Evolutionary conservation across 2,113 vertebrate genomes (phyloP), one percentile per base, ranked within the genome.

Genomic region (Silurus glanis): DNA sequence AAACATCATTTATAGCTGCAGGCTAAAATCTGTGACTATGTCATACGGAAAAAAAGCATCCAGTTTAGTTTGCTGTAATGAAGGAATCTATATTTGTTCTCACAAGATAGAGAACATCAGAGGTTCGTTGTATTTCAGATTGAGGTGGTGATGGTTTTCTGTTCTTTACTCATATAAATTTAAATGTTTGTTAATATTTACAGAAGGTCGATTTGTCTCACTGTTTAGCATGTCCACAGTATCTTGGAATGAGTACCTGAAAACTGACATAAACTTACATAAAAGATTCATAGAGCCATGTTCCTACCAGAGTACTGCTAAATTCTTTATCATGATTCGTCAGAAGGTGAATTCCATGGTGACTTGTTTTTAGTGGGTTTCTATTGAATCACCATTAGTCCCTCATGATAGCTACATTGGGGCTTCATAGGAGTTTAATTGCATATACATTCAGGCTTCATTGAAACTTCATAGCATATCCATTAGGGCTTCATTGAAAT

Each of bases 1-100:
- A 47, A 61, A 61, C 56, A 80, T 61, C 78, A 58, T 61, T 61
- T 47, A 19, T 47, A 47, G 56, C 78, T 80, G 78, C 56, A 61
- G 78, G 17, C 56, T 80, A 53, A 56, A 78, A 53, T 55, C 23
- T 56, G 28, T n/a, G 56, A 58, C 76, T 28, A 10, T 6, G 19
- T 55, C 16, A 58, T 16, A 10, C 28, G 28, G 72, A 75, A 51
- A 19, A 47, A 74, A 7, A 45, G 28, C 28, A 2, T 80, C 56
- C 78, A 61, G 28, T 61, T 45, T 61, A 45, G 28, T n/a, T 79
- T 2, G 14, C 37, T 61, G 2, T 80, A 61, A 80, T 80, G 5
- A 14, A 61, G 58, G 59, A 10, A 9, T 45, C 28, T 80, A 12
- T 61, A 47, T 59, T 59, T 58, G n/a, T 37, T 79, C 16, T 59